Evolutionary conservation across 2,113 vertebrate species (phyloP).

Genomic region (Poicephalus gulielmi): DNA sequence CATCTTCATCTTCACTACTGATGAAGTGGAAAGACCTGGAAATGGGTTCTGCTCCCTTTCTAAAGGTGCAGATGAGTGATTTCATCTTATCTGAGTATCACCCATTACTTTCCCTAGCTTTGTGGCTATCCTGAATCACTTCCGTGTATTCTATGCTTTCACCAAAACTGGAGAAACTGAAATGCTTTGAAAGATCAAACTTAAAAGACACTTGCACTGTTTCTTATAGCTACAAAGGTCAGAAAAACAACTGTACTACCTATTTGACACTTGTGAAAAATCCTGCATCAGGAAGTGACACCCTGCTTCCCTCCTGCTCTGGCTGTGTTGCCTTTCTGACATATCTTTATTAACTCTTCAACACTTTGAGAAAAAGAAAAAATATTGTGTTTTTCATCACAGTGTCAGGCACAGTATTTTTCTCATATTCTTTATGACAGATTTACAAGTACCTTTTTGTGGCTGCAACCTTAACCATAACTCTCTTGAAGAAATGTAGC

Average conservation of each 20-base stretch:
- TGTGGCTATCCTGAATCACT: not conserved
- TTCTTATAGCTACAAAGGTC: not conserved
- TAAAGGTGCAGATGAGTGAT: not conserved
- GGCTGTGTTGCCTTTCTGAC: not conserved
- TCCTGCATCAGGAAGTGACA: not conserved
- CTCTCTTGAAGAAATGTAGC: not conserved
- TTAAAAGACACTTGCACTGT: not conserved
- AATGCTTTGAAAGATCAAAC: not conserved
- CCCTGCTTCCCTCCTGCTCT: not conserved
- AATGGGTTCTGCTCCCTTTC: slow-evolving; percentile 15
- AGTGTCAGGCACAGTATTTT: not conserved
- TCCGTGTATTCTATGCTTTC: not conserved
- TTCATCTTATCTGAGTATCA: slow-evolving; percentile 4
- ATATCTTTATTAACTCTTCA: not conserved
- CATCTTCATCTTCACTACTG: not conserved
- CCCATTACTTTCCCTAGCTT: not conserved
- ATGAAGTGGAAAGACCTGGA: slow-evolving; percentile 33
- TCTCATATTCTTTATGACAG: not conserved
- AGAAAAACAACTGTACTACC: not conserved
- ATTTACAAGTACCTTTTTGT: not conserved
- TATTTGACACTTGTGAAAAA: not conserved
- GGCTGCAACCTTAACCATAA: not conserved
- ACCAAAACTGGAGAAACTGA: not conserved
- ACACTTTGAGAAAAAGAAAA: not conserved
- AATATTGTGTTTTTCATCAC: not conserved